These are phyloP conservation scores for cat (Felis catus) DNA, from an alignment of 2,113 vertebrate species.

Conservation along the genomic window DNA sequence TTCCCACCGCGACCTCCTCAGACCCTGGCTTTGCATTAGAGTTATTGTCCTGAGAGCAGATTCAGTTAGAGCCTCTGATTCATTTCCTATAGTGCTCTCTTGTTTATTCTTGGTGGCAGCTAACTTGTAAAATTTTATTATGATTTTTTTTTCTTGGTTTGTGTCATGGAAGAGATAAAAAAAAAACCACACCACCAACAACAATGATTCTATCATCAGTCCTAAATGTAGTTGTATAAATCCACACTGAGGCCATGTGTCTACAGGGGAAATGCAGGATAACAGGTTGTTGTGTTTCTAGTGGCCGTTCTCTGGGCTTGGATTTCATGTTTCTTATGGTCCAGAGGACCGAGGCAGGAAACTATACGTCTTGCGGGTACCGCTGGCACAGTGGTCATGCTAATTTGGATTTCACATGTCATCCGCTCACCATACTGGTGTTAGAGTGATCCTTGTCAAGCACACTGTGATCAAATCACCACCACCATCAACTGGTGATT, in stretches of 20 bases:
- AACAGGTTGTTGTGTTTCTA: conserved; percentile 60
- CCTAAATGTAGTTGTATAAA: conserved; percentile 76
- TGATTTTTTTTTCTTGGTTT: conserved; percentile 82
- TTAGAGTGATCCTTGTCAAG: neutral
- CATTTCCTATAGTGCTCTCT: conserved; percentile 90
- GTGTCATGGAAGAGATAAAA: conserved; percentile 78
- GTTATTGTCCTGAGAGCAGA: conserved; percentile 91
- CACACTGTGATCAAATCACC: neutral
- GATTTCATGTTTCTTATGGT: neutral
- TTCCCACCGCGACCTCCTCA: conserved; percentile 85
- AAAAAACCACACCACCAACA: neutral
- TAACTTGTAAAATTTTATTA: conserved; percentile 92
- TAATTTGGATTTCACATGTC: neutral
- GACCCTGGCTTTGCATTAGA: conserved; percentile 88
- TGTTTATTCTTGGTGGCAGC: conserved; percentile 88
- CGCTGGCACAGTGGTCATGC: fast-evolving
- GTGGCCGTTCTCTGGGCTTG: neutral
- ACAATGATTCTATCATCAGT: conserved; percentile 85
- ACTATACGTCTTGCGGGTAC: neutral
- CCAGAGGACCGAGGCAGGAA: neutral
- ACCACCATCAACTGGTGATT: neutral
- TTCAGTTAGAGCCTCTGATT: conserved; percentile 89
- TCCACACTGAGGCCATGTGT: neutral
- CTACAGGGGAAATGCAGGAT: neutral
- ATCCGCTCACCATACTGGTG: neutral